Evolutionary conservation across 2,888 invertebrate genomes (phyloP), one percentile per base, ranked within the genome.

Genomic region (Drosophila formosana): DNA sequence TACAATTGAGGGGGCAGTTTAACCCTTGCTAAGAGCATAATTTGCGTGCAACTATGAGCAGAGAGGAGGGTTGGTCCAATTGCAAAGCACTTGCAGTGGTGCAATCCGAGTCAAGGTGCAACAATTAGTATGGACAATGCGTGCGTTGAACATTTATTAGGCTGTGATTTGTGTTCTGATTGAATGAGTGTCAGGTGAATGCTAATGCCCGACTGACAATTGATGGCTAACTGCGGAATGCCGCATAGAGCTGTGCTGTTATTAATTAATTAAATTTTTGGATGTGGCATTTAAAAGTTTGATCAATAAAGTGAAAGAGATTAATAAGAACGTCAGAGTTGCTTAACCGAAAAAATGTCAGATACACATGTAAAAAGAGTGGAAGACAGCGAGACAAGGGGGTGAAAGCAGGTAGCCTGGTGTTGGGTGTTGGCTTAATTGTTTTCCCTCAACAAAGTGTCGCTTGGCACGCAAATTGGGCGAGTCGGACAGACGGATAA

Each of bases 251-350:
- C 46, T 72, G 57, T 25, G 57, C 56, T 66, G 18, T 71, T 55
- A 75, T 88, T 84, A 88, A 84, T 84, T 84, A 84, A 89, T 85
- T 75, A 32, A 80, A 65, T 81, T 60, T 67, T 75, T 34, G 64
- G 34, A 34, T 46, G 34, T 76, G 64, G 47, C 66, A 87, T 82
- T 85, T 61, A 68, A 79, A 86, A 89, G 90, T 90, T 90, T 91
- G 90, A 91, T 90, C 90, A 82, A 90, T 91, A 91, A 74, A 72
- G 75, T 81, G 75, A 63, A 56, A 61, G 55, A 52, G 58, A 88
- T 87, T 87, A 84, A 83, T 82, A 79, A 87, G 30, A 23, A 60
- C n/a, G 50, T 61, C 55, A 64, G 68, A 46, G 45, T 30, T n/a
- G 45, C 13, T 61, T 62, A 62, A 57, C 47, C 18, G 37, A 45